phyloP scores from a whole-genome alignment of 2,888 invertebrate species.

The Anticlea derivata region DNA sequence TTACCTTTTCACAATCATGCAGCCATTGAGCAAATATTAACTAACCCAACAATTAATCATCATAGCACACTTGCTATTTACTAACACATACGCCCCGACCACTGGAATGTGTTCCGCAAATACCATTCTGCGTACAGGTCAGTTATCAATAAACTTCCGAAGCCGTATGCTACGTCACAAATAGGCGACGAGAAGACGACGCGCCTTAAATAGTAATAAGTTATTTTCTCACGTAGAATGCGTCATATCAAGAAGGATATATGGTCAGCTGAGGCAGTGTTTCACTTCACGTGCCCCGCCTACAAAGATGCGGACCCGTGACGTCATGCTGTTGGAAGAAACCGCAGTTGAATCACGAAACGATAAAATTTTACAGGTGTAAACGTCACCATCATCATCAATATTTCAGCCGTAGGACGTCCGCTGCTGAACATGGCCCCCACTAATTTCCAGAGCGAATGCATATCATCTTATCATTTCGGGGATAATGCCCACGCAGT shows the following conservation, averaged over 20 bases:
- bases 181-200: conserved; percentile 31
- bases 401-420: too few relatives aligned
- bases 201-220: conserved; percentile 70
- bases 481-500: too few relatives aligned
- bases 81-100: conserved; percentile 10
- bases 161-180: conserved; percentile 35
- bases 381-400: too few relatives aligned
- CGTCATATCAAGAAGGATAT: conserved; percentile 66
- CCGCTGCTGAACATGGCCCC: too few relatives aligned
- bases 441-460: too few relatives aligned
- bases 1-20: background rate
- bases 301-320: conserved; percentile 44
- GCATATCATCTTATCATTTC: too few relatives aligned
- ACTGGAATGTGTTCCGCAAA: conserved; percentile 27
- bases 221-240: conserved; percentile 51
- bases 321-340: conserved; percentile 50
- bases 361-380: too few relatives aligned
- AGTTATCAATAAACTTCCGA: conserved; percentile 25
- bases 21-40: conserved; percentile 11
- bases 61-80: conserved; percentile 14
- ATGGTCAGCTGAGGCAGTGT: conserved; percentile 47
- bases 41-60: conserved; percentile 18
- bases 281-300: conserved; percentile 58
- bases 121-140: conserved; percentile 22
- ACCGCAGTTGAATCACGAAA: too few relatives aligned